Conservation (phyloP, 2,113 vertebrate genomes). For the Octodon degus region DNA sequence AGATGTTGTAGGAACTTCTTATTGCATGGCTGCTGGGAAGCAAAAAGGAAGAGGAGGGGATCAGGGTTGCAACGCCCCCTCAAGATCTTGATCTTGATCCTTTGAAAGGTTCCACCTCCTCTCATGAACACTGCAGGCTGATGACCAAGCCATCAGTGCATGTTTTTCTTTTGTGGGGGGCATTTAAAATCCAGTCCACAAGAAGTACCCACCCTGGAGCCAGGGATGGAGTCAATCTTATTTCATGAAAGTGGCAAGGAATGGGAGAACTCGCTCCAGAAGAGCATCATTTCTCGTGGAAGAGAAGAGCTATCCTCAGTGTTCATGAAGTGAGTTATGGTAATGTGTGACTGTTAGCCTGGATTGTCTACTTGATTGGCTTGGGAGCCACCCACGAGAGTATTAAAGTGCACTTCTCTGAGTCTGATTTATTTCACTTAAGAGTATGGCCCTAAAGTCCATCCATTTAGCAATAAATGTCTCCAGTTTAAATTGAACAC, state of each 20-base stretch:
- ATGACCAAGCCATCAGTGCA: too few species aligned
- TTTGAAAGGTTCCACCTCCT: not conserved
- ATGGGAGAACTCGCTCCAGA: not conserved
- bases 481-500: not conserved
- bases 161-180: not conserved
- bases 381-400: not conserved
- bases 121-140: not conserved
- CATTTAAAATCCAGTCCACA: not conserved
- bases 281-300: too few species aligned
- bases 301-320: not conserved
- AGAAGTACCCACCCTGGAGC: not conserved
- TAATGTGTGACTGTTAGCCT: not conserved
- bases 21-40: not conserved
- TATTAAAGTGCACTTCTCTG: not conserved
- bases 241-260: not conserved
- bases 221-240: rapidly evolving
- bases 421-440: not conserved
- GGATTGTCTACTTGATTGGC: not conserved
- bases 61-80: too few species aligned
- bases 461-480: not conserved
- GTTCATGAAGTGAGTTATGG: not conserved
- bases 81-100: not conserved
- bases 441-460: not conserved
- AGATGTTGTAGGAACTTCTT: not conserved
- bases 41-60: not conserved